Conservation (phyloP, 2,113 vertebrate species). For the Protobothrops mucrosquamatus region DNA sequence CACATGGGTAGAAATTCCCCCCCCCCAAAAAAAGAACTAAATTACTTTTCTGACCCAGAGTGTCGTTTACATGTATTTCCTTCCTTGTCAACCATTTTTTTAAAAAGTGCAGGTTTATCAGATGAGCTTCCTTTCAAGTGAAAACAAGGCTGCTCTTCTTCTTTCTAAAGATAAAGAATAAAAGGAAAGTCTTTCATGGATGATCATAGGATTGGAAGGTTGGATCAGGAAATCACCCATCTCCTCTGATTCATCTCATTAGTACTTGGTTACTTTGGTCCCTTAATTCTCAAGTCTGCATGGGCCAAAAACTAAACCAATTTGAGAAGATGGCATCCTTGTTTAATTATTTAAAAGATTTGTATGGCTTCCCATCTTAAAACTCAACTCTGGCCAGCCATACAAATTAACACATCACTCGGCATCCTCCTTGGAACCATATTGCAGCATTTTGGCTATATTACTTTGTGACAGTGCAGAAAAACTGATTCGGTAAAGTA, state of each 20-base stretch:
- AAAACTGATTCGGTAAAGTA: background rate
- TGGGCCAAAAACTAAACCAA: background rate
- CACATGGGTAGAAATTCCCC: conserved; percentile 7
- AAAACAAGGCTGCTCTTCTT: conserved; percentile 28
- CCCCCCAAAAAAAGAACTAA: conserved; percentile 15
- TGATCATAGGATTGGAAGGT: background rate
- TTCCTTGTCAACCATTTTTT: conserved; percentile 22
- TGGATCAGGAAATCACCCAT: conserved; percentile 2
- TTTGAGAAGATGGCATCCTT: background rate
- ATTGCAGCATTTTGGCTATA: background rate
- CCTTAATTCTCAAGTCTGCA: background rate
- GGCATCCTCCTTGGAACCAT: background rate
- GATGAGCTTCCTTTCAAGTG: conserved; percentile 31
- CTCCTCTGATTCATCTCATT: background rate
- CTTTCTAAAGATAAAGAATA: conserved; percentile 36
- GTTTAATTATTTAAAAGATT: background rate
- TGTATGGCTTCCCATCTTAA: background rate
- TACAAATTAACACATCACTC: background rate
- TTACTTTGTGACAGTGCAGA: background rate
- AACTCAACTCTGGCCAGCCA: background rate
- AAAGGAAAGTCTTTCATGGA: conserved; percentile 8
- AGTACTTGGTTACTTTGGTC: background rate
- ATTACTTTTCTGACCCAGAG: conserved; percentile 34
- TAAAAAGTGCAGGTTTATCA: background rate
- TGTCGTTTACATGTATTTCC: conserved; percentile 16